Evolutionary conservation across 1,140 invertebrate genomes (phyloP), one percentile per base, ranked within the genome.

Genomic region (Drosophila navojoa): DNA sequence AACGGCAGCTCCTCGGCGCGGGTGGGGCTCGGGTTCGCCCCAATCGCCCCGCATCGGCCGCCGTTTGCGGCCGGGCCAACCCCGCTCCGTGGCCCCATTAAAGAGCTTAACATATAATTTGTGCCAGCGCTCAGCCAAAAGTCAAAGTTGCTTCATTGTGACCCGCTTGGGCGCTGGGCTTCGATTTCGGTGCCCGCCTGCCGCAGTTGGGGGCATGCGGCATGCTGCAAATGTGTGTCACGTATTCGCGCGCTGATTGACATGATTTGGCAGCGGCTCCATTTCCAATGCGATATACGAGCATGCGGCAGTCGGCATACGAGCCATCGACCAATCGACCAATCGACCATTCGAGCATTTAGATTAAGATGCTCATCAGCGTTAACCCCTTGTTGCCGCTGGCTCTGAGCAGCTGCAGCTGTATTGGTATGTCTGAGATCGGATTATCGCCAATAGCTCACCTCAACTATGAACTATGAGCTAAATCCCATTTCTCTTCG

Each of bases 221-320:
- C 19, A 22, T 22, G 19, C 42, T 3, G 47, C 49, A 85, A 85
- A 85, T 85, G 81, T 85, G 81, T 85, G 81, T 86, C 81, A 85
- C 81, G 81, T 85, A 73, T 76, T 81, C 57, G 69, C 60, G 59
- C 67, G 53, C 58, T 85, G 81, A 85, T 85, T 85, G 81, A 85
- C 76, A 85, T 85, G 78, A 82, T 82, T 81, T 74, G 75, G 66
- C 45, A 78, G 75, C 57, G 61, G 60, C 60, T 42, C 64, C 64
- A 70, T 61, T 66, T 62, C 49, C 44, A 27, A 22, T 58, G 13
- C 11, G 53, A 40, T 55, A 40, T 55, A 38, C 22, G 52, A 13
- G 22, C 61, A 42, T 44, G 40, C 35, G 22, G 15, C 50, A 54
- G n/a, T 63, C 32, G 38, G 15, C 35, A 32, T 50, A 13, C 1